Evolutionary conservation across 2,113 vertebrate genomes (phyloP).

Genomic region (Lasiurus borealis): DNA sequence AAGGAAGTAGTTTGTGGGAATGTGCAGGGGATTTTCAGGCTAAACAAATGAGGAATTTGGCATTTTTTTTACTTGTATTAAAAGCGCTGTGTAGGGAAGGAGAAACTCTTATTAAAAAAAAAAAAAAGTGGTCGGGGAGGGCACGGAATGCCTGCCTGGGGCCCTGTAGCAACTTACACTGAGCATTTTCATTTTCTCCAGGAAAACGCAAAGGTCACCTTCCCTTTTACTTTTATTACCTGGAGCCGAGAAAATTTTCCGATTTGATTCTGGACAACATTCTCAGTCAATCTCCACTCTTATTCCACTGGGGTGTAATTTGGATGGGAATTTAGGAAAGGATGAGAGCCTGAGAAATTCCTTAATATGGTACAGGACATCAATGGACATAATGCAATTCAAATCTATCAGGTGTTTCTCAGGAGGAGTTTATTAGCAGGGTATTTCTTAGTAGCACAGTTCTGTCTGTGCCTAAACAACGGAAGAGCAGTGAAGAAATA

Average conservation of each 20-base stretch:
- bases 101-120: conserved; percentile 79
- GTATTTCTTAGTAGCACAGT: not conserved
- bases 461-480: not conserved
- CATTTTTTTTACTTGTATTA: conserved; percentile 88
- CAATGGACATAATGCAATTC: not conserved
- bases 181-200: not conserved
- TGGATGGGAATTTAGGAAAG: not conserved
- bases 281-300: not conserved
- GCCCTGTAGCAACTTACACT: conserved; percentile 80
- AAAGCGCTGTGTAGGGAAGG: conserved; percentile 84
- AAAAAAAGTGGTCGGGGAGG: conserved; percentile 67
- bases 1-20: conserved; percentile 94
- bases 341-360: conserved; percentile 12
- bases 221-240: conserved; percentile 72
- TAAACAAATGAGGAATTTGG: conserved; percentile 93
- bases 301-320: not conserved
- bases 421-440: not conserved
- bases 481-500: not conserved
- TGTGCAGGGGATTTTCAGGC: conserved; percentile 90
- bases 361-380: not conserved
- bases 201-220: conserved; percentile 61
- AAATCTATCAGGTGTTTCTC: not conserved
- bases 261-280: not conserved
- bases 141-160: conserved; percentile 78
- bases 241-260: conserved; percentile 35